Evolutionary conservation across 2,113 vertebrate species (phyloP).

Genomic region (Istiophorus platypterus): DNA sequence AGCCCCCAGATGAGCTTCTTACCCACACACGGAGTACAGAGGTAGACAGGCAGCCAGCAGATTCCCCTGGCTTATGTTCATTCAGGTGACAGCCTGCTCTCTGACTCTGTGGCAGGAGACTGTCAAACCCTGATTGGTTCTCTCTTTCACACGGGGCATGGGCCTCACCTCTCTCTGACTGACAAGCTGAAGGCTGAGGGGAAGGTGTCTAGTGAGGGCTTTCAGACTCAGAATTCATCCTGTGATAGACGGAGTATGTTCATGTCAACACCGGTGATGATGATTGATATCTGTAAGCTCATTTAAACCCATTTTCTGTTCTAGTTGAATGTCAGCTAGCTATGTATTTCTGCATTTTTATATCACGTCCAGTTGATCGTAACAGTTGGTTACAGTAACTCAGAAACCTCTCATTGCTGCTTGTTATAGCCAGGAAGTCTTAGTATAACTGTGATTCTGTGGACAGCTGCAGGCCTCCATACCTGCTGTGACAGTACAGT

Average conservation of each 20-base stretch:
- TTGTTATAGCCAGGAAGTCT: conserved; percentile 6
- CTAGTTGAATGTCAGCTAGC: conserved; percentile 13
- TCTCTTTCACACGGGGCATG: conserved; percentile 65
- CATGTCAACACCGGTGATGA: conserved; percentile 59
- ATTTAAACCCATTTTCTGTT: conserved; percentile 43
- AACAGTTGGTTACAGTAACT: background rate
- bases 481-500: conserved; percentile 61
- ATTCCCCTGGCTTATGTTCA: conserved; percentile 44
- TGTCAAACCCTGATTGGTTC: conserved; percentile 75
- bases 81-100: conserved; percentile 64
- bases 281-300: conserved; percentile 63
- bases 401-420: conserved; percentile 9
- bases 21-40: conserved; percentile 26
- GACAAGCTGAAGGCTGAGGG: conserved; percentile 67
- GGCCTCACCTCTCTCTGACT: conserved; percentile 56
- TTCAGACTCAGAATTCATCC: conserved; percentile 64
- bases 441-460: conserved; percentile 31
- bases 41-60: conserved; percentile 48
- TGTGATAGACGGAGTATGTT: conserved; percentile 67
- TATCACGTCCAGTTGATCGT: background rate
- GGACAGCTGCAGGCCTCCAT: conserved; percentile 62
- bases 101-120: conserved; percentile 63
- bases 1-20: conserved; percentile 68
- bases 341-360: conserved; percentile 25
- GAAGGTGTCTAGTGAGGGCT: conserved; percentile 61